These are phyloP conservation scores for Notolabrus celidotus DNA, from an alignment of 2,797 vertebrate species.

Conservation along the genomic window DNA sequence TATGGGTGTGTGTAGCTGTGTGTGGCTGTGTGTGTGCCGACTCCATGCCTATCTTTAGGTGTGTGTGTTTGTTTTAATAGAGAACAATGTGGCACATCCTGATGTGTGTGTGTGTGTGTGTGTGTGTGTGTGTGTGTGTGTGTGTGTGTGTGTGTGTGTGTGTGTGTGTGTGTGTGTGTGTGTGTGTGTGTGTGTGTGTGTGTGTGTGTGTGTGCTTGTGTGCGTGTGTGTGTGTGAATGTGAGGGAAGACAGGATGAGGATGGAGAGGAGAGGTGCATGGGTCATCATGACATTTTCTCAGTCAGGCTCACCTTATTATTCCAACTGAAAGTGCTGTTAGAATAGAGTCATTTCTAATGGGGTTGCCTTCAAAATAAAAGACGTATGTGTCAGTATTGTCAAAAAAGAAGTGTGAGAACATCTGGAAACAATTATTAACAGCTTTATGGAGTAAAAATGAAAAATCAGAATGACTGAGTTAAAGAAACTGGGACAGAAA, in stretches of 20 bases:
- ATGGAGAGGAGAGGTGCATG: not conserved
- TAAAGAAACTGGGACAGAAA: not conserved
- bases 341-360: not conserved
- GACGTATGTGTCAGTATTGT: constrained; percentile 1
- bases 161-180: not conserved
- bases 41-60: not conserved
- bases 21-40: not conserved
- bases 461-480: not conserved
- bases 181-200: constrained; percentile 3
- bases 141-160: not conserved
- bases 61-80: constrained; percentile 14
- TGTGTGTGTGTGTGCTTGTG: too few relatives aligned
- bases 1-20: not conserved
- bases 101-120: not conserved
- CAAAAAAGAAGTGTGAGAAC: not conserved
- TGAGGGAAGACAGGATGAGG: constrained; percentile 1
- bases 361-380: constrained; percentile 5
- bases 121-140: constrained; percentile 12
- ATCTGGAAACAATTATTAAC: not conserved
- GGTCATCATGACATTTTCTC: constrained; percentile 22
- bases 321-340: not conserved
- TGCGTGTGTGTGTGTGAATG: not conserved
- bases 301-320: constrained; percentile 16
- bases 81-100: not conserved
- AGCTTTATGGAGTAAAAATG: not conserved